Conservation (phyloP, 2,888 invertebrate genomes). For the Iphiclides podalirius region DNA sequence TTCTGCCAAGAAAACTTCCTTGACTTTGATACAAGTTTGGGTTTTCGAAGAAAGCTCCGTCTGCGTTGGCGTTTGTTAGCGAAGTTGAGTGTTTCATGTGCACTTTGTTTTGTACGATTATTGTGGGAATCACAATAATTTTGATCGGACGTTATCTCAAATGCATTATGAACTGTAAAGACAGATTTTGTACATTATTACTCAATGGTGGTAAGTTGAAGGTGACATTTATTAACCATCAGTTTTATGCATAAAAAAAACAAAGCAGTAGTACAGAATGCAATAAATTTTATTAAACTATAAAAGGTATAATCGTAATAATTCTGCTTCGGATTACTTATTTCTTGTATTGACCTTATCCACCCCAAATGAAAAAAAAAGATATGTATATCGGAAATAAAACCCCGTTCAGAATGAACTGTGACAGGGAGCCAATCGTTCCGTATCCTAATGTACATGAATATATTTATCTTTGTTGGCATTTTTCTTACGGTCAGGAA, state of each 20-base stretch:
- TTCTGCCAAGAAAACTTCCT: constrained; percentile 52
- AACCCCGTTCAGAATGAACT: constrained; percentile 60
- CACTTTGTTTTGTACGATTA: background rate
- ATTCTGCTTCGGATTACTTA: constrained; percentile 33
- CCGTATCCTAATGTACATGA: constrained; percentile 53
- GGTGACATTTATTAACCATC: too few species aligned
- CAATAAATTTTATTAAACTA: constrained; percentile 33
- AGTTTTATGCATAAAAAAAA: too few species aligned
- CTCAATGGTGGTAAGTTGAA: too few species aligned
- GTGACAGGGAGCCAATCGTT: constrained; percentile 41
- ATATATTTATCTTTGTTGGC: constrained; percentile 50
- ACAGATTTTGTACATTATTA: too few species aligned
- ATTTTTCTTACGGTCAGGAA: constrained; percentile 72
- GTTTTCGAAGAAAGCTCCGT: constrained; percentile 32
- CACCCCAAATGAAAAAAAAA: constrained; percentile 53
- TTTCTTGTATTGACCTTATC: constrained; percentile 29
- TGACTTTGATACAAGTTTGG: constrained; percentile 53
- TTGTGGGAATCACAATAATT: background rate
- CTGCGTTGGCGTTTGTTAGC: constrained; percentile 24
- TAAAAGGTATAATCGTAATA: constrained; percentile 25
- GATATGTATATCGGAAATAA: constrained; percentile 61
- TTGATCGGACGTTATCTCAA: too few species aligned
- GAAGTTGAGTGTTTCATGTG: constrained; percentile 11
- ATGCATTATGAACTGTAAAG: too few species aligned
- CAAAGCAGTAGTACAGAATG: background rate